Percentiles rank a stretch among this genome's conserved stretches.
These are phyloP conservation scores for Trichosurus vulpecula DNA, from an alignment of 2,797 vertebrate species.

Conservation along the genomic window DNA sequence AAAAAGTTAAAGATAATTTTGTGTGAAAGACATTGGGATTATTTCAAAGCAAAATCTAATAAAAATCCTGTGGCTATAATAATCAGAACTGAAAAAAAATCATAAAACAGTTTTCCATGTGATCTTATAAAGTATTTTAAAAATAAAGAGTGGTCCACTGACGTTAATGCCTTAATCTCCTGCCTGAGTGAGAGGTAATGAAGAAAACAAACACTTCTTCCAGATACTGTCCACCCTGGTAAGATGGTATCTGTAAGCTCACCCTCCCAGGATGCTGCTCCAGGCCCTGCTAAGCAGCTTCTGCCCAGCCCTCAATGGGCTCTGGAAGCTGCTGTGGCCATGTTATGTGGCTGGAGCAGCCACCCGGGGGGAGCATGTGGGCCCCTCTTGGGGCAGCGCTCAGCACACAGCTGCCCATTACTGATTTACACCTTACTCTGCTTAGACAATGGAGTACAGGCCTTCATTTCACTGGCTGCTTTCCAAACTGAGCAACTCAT, in stretches of 20 bases:
- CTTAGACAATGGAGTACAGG: background rate
- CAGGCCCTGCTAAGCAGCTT: background rate
- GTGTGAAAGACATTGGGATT: background rate
- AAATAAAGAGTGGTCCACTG: background rate
- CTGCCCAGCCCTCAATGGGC: no score
- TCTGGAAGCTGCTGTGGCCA: no score
- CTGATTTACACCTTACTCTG: background rate
- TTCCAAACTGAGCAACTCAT: background rate
- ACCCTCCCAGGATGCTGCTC: background rate
- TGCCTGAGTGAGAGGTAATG: background rate
- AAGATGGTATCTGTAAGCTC: background rate
- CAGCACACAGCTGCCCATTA: background rate
- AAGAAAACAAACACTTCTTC: background rate
- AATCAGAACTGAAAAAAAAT: background rate
- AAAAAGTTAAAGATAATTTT: constrained; percentile 54
- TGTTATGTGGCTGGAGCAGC: background rate
- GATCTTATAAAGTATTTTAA: no score
- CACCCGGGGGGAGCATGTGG: no score
- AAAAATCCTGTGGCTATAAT: background rate
- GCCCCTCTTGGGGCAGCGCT: no score
- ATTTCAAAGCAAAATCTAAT: constrained; percentile 41
- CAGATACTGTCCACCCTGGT: background rate
- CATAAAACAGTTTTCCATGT: background rate
- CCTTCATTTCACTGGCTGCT: background rate
- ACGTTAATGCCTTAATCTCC: background rate